Evolutionary conservation across 2,797 vertebrate genomes (phyloP).

Genomic region (Loriculus beryllinus): DNA sequence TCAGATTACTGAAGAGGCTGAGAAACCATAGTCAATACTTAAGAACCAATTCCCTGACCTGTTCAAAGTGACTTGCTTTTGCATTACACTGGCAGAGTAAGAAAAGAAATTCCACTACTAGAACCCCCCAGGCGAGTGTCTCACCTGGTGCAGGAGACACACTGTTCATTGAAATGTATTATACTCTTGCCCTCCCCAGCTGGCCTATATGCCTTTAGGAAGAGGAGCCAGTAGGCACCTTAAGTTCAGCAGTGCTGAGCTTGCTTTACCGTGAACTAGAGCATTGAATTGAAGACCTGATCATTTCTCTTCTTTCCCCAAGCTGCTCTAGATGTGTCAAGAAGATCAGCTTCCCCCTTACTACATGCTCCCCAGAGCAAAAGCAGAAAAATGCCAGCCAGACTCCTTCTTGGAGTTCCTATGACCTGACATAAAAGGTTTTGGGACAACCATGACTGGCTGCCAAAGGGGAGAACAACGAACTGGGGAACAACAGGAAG

Average conservation of each 20-base stretch:
- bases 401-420: neutral
- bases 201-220: neutral
- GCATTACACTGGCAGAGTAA: neutral
- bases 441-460: neutral
- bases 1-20: neutral
- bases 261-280: neutral
- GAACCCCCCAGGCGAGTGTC: neutral
- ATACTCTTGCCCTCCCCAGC: neutral
- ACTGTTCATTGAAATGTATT: neutral
- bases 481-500: neutral
- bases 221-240: neutral
- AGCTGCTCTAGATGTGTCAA: neutral
- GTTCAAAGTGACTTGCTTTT: neutral
- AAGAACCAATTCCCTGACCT: neutral
- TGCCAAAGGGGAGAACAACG: neutral
- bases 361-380: neutral
- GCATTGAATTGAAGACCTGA: neutral
- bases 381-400: neutral
- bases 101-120: neutral
- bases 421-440: neutral
- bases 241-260: neutral
- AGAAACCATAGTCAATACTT: neutral
- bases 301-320: neutral
- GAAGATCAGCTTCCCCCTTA: neutral
- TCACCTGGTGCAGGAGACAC: neutral